Percentiles rank a stretch among this genome's conserved stretches.
Conservation (phyloP, 2,113 vertebrate genomes). For the Poicephalus gulielmi region DNA sequence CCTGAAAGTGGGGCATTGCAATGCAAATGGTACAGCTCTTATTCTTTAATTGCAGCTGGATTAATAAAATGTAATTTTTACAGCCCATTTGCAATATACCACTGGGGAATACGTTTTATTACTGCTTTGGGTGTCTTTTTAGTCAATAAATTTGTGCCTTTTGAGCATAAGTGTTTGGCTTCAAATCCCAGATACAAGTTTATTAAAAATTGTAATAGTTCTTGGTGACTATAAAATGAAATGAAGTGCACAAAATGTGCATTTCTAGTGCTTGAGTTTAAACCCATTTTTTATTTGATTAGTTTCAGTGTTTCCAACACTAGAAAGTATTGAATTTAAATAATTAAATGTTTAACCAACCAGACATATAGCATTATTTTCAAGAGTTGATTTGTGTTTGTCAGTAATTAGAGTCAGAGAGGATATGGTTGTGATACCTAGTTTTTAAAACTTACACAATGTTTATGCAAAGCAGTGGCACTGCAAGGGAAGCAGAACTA, state of each 20-base stretch:
- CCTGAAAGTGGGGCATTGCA: slow-evolving; percentile 23
- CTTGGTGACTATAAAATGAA: slow-evolving; percentile 77
- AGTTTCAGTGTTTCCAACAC: slow-evolving; percentile 65
- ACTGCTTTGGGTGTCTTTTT: slow-evolving; percentile 71
- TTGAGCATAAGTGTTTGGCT: slow-evolving; percentile 73
- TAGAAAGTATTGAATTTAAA: slow-evolving; percentile 66
- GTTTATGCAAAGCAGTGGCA: not conserved
- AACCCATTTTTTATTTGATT: slow-evolving; percentile 72
- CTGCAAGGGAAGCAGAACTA: not conserved
- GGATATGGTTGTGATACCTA: not conserved
- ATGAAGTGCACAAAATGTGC: slow-evolving; percentile 75
- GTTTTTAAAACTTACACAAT: not conserved
- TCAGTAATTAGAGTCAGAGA: slow-evolving; percentile 33
- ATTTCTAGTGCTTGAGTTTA: slow-evolving; percentile 71
- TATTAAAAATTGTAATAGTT: slow-evolving; percentile 81
- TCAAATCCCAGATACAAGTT: slow-evolving; percentile 77
- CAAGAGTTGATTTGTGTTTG: slow-evolving; percentile 21
- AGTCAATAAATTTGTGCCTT: slow-evolving; percentile 77
- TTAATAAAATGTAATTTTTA: slow-evolving; percentile 77
- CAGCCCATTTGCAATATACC: slow-evolving; percentile 63
- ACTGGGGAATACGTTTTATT: slow-evolving; percentile 72
- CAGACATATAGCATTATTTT: not conserved
- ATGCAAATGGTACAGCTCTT: slow-evolving; percentile 67
- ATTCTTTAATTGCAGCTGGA: slow-evolving; percentile 75
- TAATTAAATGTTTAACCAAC: slow-evolving; percentile 71